Percentiles rank a stretch among this genome's conserved stretches.
Conservation (phyloP, 2,113 vertebrate species). For the Osmerus eperlanus region DNA sequence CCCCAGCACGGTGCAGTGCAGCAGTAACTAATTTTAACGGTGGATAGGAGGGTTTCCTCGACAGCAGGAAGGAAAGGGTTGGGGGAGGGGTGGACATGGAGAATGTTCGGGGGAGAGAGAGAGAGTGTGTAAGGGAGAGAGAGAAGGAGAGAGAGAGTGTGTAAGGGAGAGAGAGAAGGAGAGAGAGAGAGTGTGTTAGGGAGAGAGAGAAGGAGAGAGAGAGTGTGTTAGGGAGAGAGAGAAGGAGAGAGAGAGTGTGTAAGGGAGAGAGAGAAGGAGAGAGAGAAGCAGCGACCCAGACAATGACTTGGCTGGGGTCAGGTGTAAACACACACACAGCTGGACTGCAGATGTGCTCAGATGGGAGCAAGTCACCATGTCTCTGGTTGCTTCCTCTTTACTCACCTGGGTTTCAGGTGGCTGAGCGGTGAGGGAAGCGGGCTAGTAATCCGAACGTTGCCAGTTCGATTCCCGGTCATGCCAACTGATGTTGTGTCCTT, state of each 20-base stretch:
- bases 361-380: conserved; percentile 57
- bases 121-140: neutral
- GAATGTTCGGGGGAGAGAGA: neutral
- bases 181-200: conserved; percentile 8
- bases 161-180: neutral
- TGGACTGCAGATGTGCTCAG: conserved; percentile 70
- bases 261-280: conserved; percentile 21
- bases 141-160: conserved; percentile 10
- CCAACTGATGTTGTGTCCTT: too few relatives aligned
- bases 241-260: conserved; percentile 17
- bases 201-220: conserved; percentile 22
- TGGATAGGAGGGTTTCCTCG: conserved; percentile 52
- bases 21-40: conserved; percentile 21
- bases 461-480: too few relatives aligned
- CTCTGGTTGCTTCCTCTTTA: conserved; percentile 52
- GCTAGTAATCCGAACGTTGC: too few relatives aligned
- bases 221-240: neutral
- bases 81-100: neutral
- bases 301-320: conserved; percentile 66
- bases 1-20: conserved; percentile 18
- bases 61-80: conserved; percentile 58
- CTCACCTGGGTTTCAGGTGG: conserved; percentile 64
- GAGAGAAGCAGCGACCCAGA: conserved; percentile 51
- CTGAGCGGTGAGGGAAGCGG: too few relatives aligned
- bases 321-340: conserved; percentile 82